Base-by-base conservation (phyloP, 2,888 invertebrate genomes). In the Megalurothrips usitatus region DNA sequence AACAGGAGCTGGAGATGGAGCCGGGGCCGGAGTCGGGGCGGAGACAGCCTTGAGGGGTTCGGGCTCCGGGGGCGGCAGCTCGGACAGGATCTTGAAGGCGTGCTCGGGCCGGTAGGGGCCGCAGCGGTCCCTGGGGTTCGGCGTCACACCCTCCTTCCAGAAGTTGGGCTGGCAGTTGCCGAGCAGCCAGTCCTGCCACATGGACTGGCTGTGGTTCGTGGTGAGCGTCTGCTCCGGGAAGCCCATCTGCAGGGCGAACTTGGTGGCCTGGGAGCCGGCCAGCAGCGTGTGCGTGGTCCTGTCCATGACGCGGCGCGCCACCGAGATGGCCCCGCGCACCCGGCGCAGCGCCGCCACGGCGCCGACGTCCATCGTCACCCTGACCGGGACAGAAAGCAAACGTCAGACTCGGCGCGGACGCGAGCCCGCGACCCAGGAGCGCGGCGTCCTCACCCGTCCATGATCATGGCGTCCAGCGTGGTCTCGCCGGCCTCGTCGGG, bases 401-500 rank as follows among this genome's bases (percentile, higher is more conserved):
- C 47, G 49, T 47, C 23, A 81, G 8, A 11, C 63, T 81, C 52
- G 28, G 34, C 34, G 6, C 3, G 34, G 34, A 43, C 34, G 2
- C 34, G 34, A 43, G 6, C 34, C 34, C 34, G 34, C 6, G 34
- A 43, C 34, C 34, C 34, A 6, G 34, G 34, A 43, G 34, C 34
- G 34, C 6, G 34, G 34, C 34, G n/a, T n/a, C n/a, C 58, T 58
- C 58, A 96, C 96, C 99, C 99, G 89, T 99, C 98, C 94, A 99
- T 98, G 78, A 99, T 92, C 89, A 99, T 91, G 1, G 99, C 98
- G 89, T 99, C 99, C 48, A 99, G 89, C 3, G 98, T 97, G 0
- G 97, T 97, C 88, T 99, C 98, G 28, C 98, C 97, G 86, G 91
- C 90, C 89, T 99, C 99, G 89, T 99, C 97, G 0, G 99, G 99